Conservation (phyloP, 2,888 invertebrate genomes). For the Cylloceria caligata region DNA sequence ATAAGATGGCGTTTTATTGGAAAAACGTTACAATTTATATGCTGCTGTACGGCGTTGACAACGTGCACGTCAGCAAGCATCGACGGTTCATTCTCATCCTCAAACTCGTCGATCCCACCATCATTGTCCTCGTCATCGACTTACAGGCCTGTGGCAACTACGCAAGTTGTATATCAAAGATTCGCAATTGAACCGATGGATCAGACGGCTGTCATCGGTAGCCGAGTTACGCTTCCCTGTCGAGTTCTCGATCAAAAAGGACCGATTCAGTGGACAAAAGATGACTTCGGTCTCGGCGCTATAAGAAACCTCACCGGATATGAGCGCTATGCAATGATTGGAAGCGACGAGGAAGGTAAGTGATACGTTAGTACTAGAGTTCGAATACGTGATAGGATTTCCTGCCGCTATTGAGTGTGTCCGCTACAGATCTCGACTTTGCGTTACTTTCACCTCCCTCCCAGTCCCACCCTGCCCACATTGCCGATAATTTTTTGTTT, state of each 20-base stretch:
- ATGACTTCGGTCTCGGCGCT: conserved; percentile 97
- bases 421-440: not conserved
- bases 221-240: conserved; percentile 95
- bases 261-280: conserved; percentile 98
- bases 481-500: not conserved
- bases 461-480: not conserved
- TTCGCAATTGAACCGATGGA: conserved; percentile 97
- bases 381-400: conserved; percentile 59
- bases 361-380: conserved; percentile 59
- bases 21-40: conserved; percentile 48
- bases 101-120: conserved; percentile 52
- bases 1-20: conserved; percentile 23
- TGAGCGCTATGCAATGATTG: conserved; percentile 98
- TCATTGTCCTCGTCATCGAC: conserved; percentile 72
- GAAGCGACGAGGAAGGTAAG: conserved; percentile 96
- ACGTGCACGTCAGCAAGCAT: conserved; percentile 54
- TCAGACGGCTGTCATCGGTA: conserved; percentile 95
- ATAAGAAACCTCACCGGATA: conserved; percentile 96
- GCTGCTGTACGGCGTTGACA: conserved; percentile 36
- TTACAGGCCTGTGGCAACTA: conserved; percentile 79
- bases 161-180: conserved; percentile 88
- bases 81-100: conserved; percentile 43
- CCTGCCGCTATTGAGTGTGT: conserved; percentile 23
- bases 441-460: conserved; percentile 5
- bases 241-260: conserved; percentile 95